These are phyloP conservation scores for Ephydatia muelleri DNA, from an alignment of 37 sponge, comb jelly and placozoan genomes.

Conservation along the genomic window DNA sequence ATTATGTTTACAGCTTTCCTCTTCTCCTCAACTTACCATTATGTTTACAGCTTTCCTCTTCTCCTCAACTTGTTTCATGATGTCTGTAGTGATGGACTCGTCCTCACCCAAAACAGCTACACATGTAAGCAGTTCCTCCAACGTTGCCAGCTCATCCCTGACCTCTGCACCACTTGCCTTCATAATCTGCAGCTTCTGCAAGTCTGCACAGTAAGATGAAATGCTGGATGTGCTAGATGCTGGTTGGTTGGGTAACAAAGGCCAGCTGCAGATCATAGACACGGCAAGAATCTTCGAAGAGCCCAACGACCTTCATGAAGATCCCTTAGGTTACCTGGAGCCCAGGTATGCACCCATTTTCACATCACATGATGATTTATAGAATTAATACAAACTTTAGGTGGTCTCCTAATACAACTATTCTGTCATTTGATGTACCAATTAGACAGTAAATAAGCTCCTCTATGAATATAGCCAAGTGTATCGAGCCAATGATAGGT, in stretches of 20 bases:
- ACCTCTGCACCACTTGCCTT: neutral
- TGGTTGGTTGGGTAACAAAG: neutral
- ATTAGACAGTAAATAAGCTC: too few species aligned
- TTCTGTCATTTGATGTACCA: too few species aligned
- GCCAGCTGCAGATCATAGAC: neutral
- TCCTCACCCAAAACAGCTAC: neutral
- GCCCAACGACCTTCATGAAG: neutral
- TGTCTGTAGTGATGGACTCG: neutral
- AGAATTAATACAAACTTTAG: too few species aligned
- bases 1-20: neutral
- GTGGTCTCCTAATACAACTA: too few species aligned
- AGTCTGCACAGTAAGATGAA: neutral
- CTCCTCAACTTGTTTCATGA: neutral
- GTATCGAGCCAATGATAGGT: too few species aligned
- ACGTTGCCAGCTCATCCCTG: neutral
- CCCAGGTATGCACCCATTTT: neutral
- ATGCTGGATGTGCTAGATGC: neutral
- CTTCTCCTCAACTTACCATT: neutral
- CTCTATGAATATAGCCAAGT: too few species aligned
- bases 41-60: neutral
- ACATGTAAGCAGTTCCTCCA: neutral
- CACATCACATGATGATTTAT: too few species aligned
- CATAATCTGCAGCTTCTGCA: neutral
- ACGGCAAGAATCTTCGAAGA: neutral
- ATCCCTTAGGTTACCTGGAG: neutral